Evolutionary conservation across 1,140 invertebrate genomes (phyloP).

Genomic region (Nebria ingens): DNA sequence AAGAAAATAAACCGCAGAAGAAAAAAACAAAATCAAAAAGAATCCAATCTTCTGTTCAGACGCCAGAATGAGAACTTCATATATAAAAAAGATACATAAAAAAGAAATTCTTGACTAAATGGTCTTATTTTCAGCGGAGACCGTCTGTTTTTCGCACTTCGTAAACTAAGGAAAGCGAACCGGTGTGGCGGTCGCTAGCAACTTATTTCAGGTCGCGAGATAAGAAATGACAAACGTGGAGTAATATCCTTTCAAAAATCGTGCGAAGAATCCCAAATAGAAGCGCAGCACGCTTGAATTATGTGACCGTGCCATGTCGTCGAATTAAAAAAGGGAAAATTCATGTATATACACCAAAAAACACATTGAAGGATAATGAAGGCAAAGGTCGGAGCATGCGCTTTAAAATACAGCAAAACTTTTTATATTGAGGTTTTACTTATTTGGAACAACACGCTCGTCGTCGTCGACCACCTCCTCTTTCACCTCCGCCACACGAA

Average conservation of each 20-base stretch:
- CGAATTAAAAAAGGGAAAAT: slow-evolving; percentile 6
- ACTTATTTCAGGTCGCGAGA: not conserved
- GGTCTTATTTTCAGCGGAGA: not conserved
- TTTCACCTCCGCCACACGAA: not conserved
- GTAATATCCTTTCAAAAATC: slow-evolving; percentile 9
- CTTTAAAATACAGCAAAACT: not conserved
- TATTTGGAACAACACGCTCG: not conserved
- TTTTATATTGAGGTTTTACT: not conserved
- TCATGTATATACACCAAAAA: not conserved
- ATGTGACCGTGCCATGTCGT: not conserved
- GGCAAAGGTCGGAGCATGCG: not conserved
- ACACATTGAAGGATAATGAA: not conserved
- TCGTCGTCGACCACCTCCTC: too few species aligned
- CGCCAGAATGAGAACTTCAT: too few species aligned
- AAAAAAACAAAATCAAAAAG: too few species aligned
- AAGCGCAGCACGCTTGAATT: not conserved
- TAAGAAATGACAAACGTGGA: slow-evolving; percentile 8
- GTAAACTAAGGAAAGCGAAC: not conserved
- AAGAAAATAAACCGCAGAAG: too few species aligned
- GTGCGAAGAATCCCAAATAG: not conserved
- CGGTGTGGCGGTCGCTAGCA: not conserved
- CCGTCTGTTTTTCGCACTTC: not conserved
- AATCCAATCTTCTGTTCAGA: too few species aligned
- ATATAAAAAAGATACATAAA: too few species aligned
- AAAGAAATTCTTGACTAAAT: not conserved